phyloP scores from a whole-genome alignment of 2,888 invertebrate species.

The Drosophila neoperkinsi region DNA sequence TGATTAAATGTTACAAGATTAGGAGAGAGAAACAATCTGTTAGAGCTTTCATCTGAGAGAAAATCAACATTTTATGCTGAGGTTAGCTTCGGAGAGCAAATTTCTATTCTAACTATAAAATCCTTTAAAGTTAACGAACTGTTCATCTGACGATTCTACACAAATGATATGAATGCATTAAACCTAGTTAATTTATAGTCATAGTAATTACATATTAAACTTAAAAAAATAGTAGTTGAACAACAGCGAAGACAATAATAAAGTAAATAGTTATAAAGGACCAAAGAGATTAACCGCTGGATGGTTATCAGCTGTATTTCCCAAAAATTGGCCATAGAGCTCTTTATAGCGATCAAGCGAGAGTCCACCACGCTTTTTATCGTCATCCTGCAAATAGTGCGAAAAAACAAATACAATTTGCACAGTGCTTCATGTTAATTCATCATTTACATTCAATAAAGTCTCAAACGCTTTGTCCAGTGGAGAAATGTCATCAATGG shows the following conservation, averaged over 20 bases:
- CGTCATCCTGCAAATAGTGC: slow-evolving; percentile 88
- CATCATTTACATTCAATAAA: slow-evolving; percentile 89
- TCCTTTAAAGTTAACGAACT: slow-evolving; percentile 69
- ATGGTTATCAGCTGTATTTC: slow-evolving; percentile 90
- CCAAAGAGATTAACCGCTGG: slow-evolving; percentile 92
- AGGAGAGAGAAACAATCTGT: slow-evolving; percentile 64
- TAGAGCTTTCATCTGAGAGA: slow-evolving; percentile 69
- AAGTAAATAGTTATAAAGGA: slow-evolving; percentile 86
- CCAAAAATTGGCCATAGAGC: slow-evolving; percentile 92
- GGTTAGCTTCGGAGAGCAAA: slow-evolving; percentile 71
- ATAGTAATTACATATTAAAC: slow-evolving; percentile 80
- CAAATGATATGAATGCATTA: slow-evolving; percentile 72
- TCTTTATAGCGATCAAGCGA: slow-evolving; percentile 92
- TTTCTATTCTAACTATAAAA: slow-evolving; percentile 65
- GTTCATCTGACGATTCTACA: slow-evolving; percentile 78
- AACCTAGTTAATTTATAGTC: slow-evolving; percentile 73
- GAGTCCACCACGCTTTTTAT: slow-evolving; percentile 91
- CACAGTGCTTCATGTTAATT: not conserved
- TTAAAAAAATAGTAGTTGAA: slow-evolving; percentile 82
- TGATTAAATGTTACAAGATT: slow-evolving; percentile 59
- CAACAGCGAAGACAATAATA: slow-evolving; percentile 83
- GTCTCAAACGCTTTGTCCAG: slow-evolving; percentile 92
- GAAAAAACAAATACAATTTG: not conserved
- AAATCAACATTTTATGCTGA: slow-evolving; percentile 61
- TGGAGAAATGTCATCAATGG: slow-evolving; percentile 90